Evolutionary conservation across 2,888 invertebrate species (phyloP).

Genomic region (Bhutanitis thaidina): DNA sequence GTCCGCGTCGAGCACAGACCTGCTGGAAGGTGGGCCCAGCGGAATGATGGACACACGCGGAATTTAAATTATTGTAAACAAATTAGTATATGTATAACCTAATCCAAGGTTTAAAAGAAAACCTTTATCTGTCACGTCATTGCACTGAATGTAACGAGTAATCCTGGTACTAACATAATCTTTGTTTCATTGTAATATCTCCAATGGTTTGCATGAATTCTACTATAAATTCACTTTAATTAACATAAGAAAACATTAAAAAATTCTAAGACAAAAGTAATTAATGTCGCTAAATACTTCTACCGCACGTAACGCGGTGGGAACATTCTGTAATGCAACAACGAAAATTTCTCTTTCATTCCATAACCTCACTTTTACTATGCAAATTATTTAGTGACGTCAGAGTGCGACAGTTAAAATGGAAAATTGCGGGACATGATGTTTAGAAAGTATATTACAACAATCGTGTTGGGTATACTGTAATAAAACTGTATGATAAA

Average conservation of each 20-base stretch:
- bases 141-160: too few relatives aligned
- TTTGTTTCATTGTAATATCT: too few relatives aligned
- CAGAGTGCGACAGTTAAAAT: slow-evolving; percentile 29
- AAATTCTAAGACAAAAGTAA: background rate
- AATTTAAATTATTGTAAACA: too few relatives aligned
- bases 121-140: too few relatives aligned
- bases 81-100: too few relatives aligned
- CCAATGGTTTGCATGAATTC: background rate
- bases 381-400: slow-evolving; percentile 33
- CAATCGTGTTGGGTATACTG: background rate
- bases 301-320: background rate
- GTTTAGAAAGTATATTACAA: slow-evolving; percentile 27
- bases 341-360: slow-evolving; percentile 30
- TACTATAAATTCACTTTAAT: background rate
- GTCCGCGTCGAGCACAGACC: too few relatives aligned
- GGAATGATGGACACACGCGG: too few relatives aligned
- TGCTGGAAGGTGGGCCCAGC: too few relatives aligned
- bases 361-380: slow-evolving; percentile 34
- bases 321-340: slow-evolving; percentile 9
- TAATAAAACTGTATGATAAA: background rate
- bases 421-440: slow-evolving; percentile 23
- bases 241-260: background rate
- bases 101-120: too few relatives aligned
- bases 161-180: too few relatives aligned
- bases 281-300: background rate